Base-by-base conservation (phyloP, 1,140 invertebrate genomes). In the Hermatobates lingyangjiaoensis region DNA sequence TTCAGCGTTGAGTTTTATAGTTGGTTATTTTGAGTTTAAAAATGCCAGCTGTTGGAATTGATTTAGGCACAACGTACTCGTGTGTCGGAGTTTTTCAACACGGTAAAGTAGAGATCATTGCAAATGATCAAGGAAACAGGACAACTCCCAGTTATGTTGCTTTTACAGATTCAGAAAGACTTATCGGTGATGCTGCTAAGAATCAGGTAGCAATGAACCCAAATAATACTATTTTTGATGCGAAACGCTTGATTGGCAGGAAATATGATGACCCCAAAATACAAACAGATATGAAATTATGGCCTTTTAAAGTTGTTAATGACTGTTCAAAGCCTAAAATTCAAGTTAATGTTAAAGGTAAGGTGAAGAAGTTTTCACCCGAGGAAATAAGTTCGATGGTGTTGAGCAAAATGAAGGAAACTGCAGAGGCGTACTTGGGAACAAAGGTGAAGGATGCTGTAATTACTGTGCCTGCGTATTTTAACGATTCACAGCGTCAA, bases 121-220 rank as follows among this genome's bases (percentile, higher is more conserved):
- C 87, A 59, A 93, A 94, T 64, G 89, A 93, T 64, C 87, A 91
- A 70, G 90, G 89, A 25, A 93, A 92, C 68, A 69, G 88, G 45
- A 93, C 87, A 23, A 92, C 88, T 42, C 87, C 87, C 7, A 83
- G 81, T 49, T 92, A 88, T 64, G 88, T 94, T 14, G 88, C 87
- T 2, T 94, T 94, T 66, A 89, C 80, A 1, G 78, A 80, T 57
- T 71, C 70, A 1, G 77, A 80, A 56, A 66, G 78, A 44, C 63
- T 81, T 3, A 77, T 80, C 54, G 78, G 79, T 42, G 77, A 81
- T 68, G 75, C 75, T 23, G 82, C 83, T 2, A 83, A 82, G 64
- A 81, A 81, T 57, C 81, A 83, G 65, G 76, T 79, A 58, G 73
- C 73, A 52, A 74, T 80, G 69, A 87, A 87, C 60, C 78, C 83